Percentiles rank a stretch among this genome's conserved stretches.
phyloP scores from a whole-genome alignment of 2,113 vertebrate genomes.

The Isurus oxyrinchus region DNA sequence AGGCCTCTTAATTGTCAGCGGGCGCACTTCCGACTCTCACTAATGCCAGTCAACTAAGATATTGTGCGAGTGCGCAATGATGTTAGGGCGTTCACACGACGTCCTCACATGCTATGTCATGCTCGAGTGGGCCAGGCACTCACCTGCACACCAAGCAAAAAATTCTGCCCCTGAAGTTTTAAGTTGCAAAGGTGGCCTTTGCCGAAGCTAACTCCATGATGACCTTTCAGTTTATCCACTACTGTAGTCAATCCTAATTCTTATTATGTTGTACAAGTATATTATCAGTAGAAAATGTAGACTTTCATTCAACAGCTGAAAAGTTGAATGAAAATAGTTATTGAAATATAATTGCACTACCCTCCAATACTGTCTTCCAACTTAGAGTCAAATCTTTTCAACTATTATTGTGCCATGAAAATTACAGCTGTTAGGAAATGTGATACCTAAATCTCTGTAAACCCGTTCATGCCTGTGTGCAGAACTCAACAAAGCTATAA shows the following conservation, averaged over 20 bases:
- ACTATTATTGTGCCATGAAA: slow-evolving; percentile 37
- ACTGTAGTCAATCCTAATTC: neutral
- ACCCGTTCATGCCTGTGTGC: slow-evolving; percentile 37
- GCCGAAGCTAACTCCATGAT: neutral
- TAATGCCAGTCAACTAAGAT: too few species aligned
- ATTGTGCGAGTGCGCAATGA: too few species aligned
- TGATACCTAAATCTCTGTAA: slow-evolving; percentile 31
- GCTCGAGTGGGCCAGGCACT: too few species aligned
- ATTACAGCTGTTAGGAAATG: slow-evolving; percentile 37
- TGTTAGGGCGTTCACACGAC: too few species aligned
- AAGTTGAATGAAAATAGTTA: neutral
- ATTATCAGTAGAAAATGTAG: neutral
- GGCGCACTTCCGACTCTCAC: too few species aligned
- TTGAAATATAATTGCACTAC: neutral
- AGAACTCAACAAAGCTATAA: slow-evolving; percentile 38
- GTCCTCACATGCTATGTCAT: too few species aligned
- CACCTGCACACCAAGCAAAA: too few species aligned
- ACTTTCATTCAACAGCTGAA: neutral
- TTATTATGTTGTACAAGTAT: neutral
- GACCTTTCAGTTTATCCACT: neutral
- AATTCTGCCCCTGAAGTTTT: neutral
- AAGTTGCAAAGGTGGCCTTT: neutral
- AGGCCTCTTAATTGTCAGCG: too few species aligned
- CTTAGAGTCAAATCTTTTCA: neutral
- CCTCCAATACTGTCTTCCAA: neutral